A percentile compares a stretch with the other conserved stretches of the same genome.
These are phyloP conservation scores for Ancistrus triradiatus DNA, from an alignment of 2,113 vertebrate species.

Conservation along the genomic window DNA sequence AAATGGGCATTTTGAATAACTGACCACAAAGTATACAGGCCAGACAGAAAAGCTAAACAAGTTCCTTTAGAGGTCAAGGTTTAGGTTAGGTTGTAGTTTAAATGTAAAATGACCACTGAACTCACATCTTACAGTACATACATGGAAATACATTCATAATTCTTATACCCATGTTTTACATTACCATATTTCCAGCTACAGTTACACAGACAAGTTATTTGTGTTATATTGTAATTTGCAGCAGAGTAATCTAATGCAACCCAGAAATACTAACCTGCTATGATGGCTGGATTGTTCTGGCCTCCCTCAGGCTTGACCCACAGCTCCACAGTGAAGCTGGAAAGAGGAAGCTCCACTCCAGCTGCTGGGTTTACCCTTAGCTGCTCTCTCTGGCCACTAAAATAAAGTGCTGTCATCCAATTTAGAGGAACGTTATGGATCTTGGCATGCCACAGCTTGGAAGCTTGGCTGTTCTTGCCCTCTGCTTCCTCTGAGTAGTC, in stretches of 20 bases:
- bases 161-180: no score
- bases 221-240: no score
- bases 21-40: slow-evolving; percentile 36
- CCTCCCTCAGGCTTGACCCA: slow-evolving; percentile 92
- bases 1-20: slow-evolving; percentile 42
- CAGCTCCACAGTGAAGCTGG: slow-evolving; percentile 82
- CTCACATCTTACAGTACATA: no score
- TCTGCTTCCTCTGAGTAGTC: slow-evolving; percentile 62
- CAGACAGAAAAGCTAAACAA: no score
- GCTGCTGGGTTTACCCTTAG: slow-evolving; percentile 71
- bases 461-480: slow-evolving; percentile 20
- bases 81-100: no score
- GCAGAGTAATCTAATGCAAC: no score
- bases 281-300: slow-evolving; percentile 83
- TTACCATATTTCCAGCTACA: no score
- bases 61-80: no score
- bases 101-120: no score
- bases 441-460: slow-evolving; percentile 48
- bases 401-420: slow-evolving; percentile 77
- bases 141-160: no score
- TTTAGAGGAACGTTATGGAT: slow-evolving; percentile 51
- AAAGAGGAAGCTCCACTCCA: slow-evolving; percentile 71
- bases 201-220: no score
- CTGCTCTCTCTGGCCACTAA: slow-evolving; percentile 77
- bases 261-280: slow-evolving; percentile 78